Evolutionary conservation across 2,888 invertebrate species (phyloP), one percentile per base, ranked within the genome.

Genomic region (Erynnis tages): DNA sequence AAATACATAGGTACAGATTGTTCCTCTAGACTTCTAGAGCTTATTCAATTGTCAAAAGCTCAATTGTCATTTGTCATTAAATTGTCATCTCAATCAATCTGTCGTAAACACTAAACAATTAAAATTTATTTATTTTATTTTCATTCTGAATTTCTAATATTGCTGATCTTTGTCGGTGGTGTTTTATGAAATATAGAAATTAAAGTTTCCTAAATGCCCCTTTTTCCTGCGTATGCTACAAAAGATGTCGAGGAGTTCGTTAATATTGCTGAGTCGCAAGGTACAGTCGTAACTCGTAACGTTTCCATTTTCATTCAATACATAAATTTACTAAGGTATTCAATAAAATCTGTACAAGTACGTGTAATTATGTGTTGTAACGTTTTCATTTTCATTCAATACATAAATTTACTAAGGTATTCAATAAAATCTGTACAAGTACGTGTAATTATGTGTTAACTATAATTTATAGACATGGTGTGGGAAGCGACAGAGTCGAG

Each of bases 181-280:
- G n/a, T n/a, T n/a, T n/a, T 8, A 16, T n/a, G 13, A 17, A 29
- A 29, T 11, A 6, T 27, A 25, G 8, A 25, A 25, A 25, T 4
- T 25, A 7, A 7, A 7, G 8, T 7, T 7, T 14, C 2, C 2
- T n/a, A 34, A 13, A 66, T 66, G 66, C 59, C 66, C 6, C 58
- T 65, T 8, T 65, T 66, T 44, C 65, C 63, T 7, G 64, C 66
- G 0, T 66, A 66, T 55, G 47, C 54, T 8, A 16, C 38, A n/a
- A 19, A 43, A 14, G 45, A 49, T 14, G 41, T 44, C 2, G 54
- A 56, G 2, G 41, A 47, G 13, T 52, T 46, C 14, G 8, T 19
- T 11, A 11, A 35, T 19, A 46, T 11, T 7, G 47, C 16, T 7
- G 47, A 29, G 2, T 17, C 30, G 17, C 35, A 19, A 35, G 19